These are phyloP conservation scores for Drosophila lacteicornis DNA, from an alignment of 1,140 invertebrate species.

Conservation along the genomic window DNA sequence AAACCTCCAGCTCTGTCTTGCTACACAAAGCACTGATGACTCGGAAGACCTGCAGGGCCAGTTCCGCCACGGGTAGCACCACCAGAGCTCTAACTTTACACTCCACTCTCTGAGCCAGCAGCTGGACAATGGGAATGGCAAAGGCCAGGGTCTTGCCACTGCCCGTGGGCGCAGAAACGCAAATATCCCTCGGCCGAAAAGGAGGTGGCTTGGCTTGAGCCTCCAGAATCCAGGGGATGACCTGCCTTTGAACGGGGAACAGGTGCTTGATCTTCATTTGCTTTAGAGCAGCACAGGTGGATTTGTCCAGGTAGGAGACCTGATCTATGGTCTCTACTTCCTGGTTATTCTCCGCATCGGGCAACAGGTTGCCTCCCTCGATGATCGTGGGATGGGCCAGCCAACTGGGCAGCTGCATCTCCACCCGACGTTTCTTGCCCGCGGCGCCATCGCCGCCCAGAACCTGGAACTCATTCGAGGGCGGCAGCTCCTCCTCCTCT, in stretches of 20 bases:
- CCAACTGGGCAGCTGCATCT: conserved; percentile 94
- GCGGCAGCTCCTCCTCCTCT: conserved; percentile 3
- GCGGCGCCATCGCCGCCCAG: conserved; percentile 85
- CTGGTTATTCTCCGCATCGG: conserved; percentile 88
- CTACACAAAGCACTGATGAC: conserved; percentile 92
- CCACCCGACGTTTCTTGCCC: conserved; percentile 86
- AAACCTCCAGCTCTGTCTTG: conserved; percentile 90
- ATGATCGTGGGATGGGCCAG: conserved; percentile 92
- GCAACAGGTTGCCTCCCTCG: conserved; percentile 86
- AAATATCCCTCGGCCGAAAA: conserved; percentile 94
- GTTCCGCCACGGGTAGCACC: conserved; percentile 95
- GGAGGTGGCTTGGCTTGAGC: conserved; percentile 87
- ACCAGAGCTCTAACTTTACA: conserved; percentile 92
- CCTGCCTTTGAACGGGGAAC: conserved; percentile 94
- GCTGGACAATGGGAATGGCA: conserved; percentile 95
- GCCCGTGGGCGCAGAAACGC: conserved; percentile 98
- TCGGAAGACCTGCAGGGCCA: conserved; percentile 95
- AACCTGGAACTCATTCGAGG: conserved; percentile 85
- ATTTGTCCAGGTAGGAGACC: conserved; percentile 70
- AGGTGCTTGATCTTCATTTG: conserved; percentile 91
- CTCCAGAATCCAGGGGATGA: conserved; percentile 93
- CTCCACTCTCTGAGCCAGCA: conserved; percentile 81
- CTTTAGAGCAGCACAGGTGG: conserved; percentile 88
- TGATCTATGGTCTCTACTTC: conserved; percentile 87
- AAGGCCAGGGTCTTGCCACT: conserved; percentile 99